A percentile compares a stretch with the other conserved stretches of the same genome.
These are phyloP conservation scores for Calameuta pallipes DNA, from an alignment of 2,888 invertebrate genomes.

Conservation along the genomic window DNA sequence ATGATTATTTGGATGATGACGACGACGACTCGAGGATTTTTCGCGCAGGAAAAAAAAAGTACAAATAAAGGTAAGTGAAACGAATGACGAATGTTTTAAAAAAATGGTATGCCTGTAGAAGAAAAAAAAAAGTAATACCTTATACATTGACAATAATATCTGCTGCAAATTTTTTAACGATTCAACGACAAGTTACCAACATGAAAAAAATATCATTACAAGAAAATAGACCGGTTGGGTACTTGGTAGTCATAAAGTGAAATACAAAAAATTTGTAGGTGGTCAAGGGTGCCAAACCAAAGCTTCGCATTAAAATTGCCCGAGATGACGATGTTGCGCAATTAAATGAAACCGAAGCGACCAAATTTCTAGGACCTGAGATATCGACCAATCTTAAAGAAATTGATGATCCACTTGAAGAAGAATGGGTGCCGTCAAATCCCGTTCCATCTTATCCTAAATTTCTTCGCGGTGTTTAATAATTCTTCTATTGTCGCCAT, in stretches of 20 bases:
- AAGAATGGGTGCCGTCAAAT: constrained; percentile 20
- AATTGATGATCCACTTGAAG: constrained; percentile 14
- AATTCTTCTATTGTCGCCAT: neutral
- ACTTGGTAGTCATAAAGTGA: neutral
- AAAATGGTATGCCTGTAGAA: neutral
- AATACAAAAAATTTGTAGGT: constrained; percentile 28
- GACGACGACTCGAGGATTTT: constrained; percentile 30
- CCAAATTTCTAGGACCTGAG: constrained; percentile 5
- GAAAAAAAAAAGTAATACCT: neutral
- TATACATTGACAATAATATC: neutral
- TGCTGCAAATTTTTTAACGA: neutral
- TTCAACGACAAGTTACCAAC: neutral
- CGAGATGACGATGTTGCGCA: constrained; percentile 26
- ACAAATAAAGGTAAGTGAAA: constrained; percentile 39
- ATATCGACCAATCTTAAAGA: constrained; percentile 13
- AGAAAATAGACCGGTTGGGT: neutral
- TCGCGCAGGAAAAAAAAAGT: constrained; percentile 36
- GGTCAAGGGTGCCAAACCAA: constrained; percentile 34
- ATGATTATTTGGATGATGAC: constrained; percentile 38
- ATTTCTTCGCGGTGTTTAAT: constrained; percentile 21
- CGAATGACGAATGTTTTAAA: neutral
- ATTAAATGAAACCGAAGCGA: constrained; percentile 11
- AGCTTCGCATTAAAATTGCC: constrained; percentile 45
- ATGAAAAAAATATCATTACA: neutral
- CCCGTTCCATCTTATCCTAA: constrained; percentile 22